A percentile compares a stretch with the other conserved stretches of the same genome.
phyloP scores from a whole-genome alignment of 1,140 invertebrate species.

The Drosophila ambigua region DNA sequence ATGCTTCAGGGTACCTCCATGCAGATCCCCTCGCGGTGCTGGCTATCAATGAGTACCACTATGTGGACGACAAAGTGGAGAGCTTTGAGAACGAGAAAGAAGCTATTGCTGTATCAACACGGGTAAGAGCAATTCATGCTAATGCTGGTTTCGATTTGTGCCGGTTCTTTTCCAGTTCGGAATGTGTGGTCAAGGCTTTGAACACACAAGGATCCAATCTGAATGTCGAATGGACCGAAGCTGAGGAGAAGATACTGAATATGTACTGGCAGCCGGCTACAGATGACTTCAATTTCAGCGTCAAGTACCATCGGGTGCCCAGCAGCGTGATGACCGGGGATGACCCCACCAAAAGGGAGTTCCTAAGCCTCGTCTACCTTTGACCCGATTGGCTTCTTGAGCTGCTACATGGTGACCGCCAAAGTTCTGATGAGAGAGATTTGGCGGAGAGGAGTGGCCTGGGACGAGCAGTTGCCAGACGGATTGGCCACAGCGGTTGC shows the following conservation, averaged over 20 bases:
- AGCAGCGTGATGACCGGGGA: slow-evolving; percentile 2
- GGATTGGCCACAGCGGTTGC: background rate
- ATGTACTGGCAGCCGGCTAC: slow-evolving; percentile 23
- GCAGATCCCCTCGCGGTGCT: background rate
- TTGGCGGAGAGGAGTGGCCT: background rate
- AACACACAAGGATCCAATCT: background rate
- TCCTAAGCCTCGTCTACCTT: slow-evolving; percentile 5
- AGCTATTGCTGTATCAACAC: too few relatives aligned
- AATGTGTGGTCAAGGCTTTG: background rate
- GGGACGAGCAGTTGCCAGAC: background rate
- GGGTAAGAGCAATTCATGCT: background rate
- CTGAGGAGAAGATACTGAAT: slow-evolving; percentile 3
- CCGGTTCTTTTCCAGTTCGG: slow-evolving; percentile 3
- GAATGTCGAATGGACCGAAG: background rate
- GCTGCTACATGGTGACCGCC: background rate
- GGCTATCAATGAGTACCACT: slow-evolving; percentile 14
- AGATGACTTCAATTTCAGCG: slow-evolving; percentile 13
- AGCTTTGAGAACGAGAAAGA: too few relatives aligned
- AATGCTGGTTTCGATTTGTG: slow-evolving; percentile 8
- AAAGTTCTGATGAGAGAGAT: background rate
- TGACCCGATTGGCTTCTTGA: slow-evolving; percentile 1
- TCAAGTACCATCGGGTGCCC: slow-evolving; percentile 6
- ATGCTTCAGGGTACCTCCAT: background rate
- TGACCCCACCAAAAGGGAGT: slow-evolving; percentile 2
- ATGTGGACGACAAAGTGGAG: slow-evolving; percentile 11